Conservation (phyloP, 64 coral and sea anemone species). For the Hydrozoanthus tunicans region DNA sequence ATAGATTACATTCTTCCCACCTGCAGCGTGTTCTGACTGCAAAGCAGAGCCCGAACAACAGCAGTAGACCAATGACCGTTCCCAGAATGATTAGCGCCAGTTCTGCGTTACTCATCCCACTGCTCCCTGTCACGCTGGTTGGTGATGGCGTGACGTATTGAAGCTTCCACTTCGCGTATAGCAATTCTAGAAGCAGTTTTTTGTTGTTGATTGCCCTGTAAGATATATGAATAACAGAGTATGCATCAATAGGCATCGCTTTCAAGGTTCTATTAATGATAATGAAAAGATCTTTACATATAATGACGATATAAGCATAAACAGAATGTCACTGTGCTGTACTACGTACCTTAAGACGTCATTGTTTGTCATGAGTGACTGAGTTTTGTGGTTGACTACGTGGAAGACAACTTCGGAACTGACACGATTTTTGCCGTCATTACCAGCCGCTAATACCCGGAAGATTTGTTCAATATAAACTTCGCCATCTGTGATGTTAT, state of each 20-base stretch:
- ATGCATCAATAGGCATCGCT: too few relatives aligned
- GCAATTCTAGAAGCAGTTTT: constrained; percentile 45
- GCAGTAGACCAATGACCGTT: constrained; percentile 63
- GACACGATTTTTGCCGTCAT: constrained; percentile 34
- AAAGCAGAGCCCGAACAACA: constrained; percentile 75
- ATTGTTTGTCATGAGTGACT: constrained; percentile 78
- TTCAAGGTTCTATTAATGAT: neutral
- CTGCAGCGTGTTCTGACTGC: constrained; percentile 77
- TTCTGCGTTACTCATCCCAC: constrained; percentile 73
- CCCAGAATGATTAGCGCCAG: constrained; percentile 83
- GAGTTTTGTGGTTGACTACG: constrained; percentile 66
- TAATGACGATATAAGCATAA: neutral
- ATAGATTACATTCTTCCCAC: constrained; percentile 1
- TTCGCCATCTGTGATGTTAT: constrained; percentile 87
- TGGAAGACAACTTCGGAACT: constrained; percentile 90
- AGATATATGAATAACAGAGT: neutral
- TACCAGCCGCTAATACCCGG: constrained; percentile 60
- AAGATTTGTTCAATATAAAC: constrained; percentile 86
- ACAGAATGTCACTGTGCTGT: neutral
- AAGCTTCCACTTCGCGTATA: constrained; percentile 93
- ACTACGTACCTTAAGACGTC: constrained; percentile 67
- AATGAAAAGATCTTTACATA: neutral
- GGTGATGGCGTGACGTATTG: constrained; percentile 50
- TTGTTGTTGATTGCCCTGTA: constrained; percentile 78
- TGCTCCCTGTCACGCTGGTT: neutral